Evolutionary conservation across 92 coral and sea anemone species (phyloP), one percentile per base, ranked within the genome.

Genomic region (Palythoa grandis): DNA sequence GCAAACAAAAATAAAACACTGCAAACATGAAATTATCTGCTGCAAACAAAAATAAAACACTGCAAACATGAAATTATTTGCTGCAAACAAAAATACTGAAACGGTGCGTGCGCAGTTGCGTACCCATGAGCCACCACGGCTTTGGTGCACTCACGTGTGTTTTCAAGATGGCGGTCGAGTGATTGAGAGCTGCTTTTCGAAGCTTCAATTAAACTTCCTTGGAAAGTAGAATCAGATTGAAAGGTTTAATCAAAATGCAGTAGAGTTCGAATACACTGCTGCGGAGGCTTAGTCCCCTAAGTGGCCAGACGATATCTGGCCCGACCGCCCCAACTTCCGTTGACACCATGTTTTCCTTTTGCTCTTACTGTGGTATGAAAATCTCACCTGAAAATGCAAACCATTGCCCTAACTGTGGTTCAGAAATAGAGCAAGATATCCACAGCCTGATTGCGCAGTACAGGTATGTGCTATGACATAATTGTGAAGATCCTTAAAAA

Each of bases 351-450:
- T 86, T 86, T 86, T 86, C 65, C 65, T 58, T 58, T 58, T 58
- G 89, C 65, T 76, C 23, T 53, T 22, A 35, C 20, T 86, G 89
- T 24, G 60, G 84, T 56, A 74, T 58, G 5, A 83, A 86, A 86
- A 74, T 86, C 11, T 68, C 67, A 13, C 78, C 74, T 56, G 48
- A 72, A 48, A 83, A 70, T 10, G 89, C 85, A 48, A 86, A 76
- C 52, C 76, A 54, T 60, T 86, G 77, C 53, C 76, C 77, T 40
- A 58, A 48, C 38, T 86, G 85, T 86, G 89, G 70, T 71, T 66
- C 56, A 66, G 89, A 74, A 37, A 11, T 74, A 37, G 60, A 71
- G 19, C 20, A n/a, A 23, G 48, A 70, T 83, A 58, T 67, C 29
- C 15, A 63, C 50, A 66, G 61, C 22, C 6, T 67, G 38, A 84